These are phyloP conservation scores for Eristalis arbustorum DNA, from an alignment of 2,888 invertebrate genomes.

Conservation along the genomic window DNA sequence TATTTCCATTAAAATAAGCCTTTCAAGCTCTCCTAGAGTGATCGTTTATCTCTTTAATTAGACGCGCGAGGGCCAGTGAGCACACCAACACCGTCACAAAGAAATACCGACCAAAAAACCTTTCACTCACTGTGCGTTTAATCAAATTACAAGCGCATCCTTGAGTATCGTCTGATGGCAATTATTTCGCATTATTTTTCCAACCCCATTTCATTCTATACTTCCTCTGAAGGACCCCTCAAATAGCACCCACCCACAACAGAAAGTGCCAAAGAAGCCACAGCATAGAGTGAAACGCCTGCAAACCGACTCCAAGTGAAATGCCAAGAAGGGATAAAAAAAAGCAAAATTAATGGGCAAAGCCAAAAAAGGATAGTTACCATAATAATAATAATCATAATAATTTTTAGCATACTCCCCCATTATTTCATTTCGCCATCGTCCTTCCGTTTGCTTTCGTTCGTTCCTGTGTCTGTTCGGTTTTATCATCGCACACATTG, in stretches of 20 bases:
- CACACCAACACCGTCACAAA: background rate
- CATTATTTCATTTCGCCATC: slow-evolving; percentile 52
- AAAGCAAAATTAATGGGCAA: slow-evolving; percentile 54
- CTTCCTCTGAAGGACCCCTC: slow-evolving; percentile 46
- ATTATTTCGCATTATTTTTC: slow-evolving; percentile 67
- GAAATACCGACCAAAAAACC: slow-evolving; percentile 18
- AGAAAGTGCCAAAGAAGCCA: slow-evolving; percentile 10
- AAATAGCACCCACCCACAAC: slow-evolving; percentile 6
- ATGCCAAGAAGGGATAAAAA: slow-evolving; percentile 26
- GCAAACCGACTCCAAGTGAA: background rate
- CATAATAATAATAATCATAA: slow-evolving; percentile 69
- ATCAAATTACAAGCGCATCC: slow-evolving; percentile 70
- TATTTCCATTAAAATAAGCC: slow-evolving; percentile 52
- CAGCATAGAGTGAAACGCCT: background rate
- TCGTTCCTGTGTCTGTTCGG: slow-evolving; percentile 10
- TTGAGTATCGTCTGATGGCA: slow-evolving; percentile 68
- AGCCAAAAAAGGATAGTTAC: slow-evolving; percentile 67
- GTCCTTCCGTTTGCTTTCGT: slow-evolving; percentile 13
- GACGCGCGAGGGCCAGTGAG: slow-evolving; percentile 32
- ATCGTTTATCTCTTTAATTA: slow-evolving; percentile 65
- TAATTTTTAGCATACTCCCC: slow-evolving; percentile 68
- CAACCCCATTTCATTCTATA: slow-evolving; percentile 43
- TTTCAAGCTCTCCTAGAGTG: slow-evolving; percentile 36
- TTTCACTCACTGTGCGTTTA: slow-evolving; percentile 64
- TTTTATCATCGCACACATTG: slow-evolving; percentile 14